These are phyloP conservation scores for Endomychus coccineus DNA, from an alignment of 2,888 invertebrate genomes.

Conservation along the genomic window DNA sequence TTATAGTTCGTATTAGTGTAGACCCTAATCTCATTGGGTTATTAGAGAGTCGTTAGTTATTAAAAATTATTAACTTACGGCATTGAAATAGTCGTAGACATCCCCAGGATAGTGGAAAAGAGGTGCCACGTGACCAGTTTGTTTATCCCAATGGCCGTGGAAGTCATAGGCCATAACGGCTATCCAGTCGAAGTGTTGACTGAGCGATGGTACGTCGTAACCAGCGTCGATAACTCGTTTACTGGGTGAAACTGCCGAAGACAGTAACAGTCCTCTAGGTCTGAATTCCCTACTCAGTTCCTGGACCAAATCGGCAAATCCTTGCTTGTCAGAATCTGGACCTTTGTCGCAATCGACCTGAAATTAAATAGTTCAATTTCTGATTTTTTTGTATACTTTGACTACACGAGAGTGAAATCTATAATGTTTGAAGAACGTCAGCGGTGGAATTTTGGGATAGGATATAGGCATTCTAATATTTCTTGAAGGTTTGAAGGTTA, in stretches of 20 bases:
- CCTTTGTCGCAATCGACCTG: conserved; percentile 57
- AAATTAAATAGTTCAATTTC: conserved; percentile 27
- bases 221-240: conserved; percentile 65
- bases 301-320: conserved; percentile 57
- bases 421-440: no score
- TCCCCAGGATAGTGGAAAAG: conserved; percentile 59
- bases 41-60: no score
- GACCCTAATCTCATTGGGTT: no score
- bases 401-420: no score
- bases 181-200: conserved; percentile 68
- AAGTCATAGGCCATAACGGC: conserved; percentile 78
- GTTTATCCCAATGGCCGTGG: conserved; percentile 66
- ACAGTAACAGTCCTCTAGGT: conserved; percentile 56
- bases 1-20: no score
- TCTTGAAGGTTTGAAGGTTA: no score
- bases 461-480: no score
- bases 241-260: conserved; percentile 65
- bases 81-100: conserved; percentile 58
- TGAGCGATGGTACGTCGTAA: conserved; percentile 61
- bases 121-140: conserved; percentile 69
- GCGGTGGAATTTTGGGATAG: no score
- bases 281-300: conserved; percentile 59
- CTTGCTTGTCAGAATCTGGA: conserved; percentile 57
- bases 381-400: no score
- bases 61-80: no score